These are phyloP conservation scores for Boloria euphrosyne DNA, from an alignment of 2,888 invertebrate species.

Conservation along the genomic window DNA sequence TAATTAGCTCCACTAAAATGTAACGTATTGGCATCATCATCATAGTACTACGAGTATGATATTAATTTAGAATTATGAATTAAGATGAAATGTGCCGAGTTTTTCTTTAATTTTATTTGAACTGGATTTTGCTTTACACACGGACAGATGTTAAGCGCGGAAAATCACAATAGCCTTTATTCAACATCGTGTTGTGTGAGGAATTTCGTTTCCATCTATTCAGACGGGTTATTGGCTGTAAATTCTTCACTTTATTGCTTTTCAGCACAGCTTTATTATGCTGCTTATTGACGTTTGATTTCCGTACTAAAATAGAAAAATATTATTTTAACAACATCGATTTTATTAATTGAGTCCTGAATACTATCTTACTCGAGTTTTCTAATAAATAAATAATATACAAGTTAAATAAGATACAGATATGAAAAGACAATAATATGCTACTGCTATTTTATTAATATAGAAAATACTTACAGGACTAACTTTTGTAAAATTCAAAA, in stretches of 20 bases:
- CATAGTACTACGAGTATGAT: too few species aligned
- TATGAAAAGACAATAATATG: too few species aligned
- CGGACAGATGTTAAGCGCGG: conserved; percentile 3
- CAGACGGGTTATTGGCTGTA: conserved; percentile 20
- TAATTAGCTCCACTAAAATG: too few species aligned
- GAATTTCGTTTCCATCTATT: conserved; percentile 20
- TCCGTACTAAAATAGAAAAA: conserved; percentile 17
- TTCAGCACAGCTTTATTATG: conserved; percentile 23
- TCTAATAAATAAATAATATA: too few species aligned
- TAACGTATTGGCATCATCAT: too few species aligned
- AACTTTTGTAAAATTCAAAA: too few species aligned
- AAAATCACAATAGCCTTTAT: conserved; percentile 14
- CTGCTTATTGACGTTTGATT: conserved; percentile 22
- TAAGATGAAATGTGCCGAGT: too few species aligned
- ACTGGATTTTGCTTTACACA: conserved; percentile 2
- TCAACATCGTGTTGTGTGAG: conserved; percentile 16
- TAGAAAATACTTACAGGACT: too few species aligned
- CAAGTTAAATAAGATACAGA: too few species aligned
- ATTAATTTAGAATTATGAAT: too few species aligned
- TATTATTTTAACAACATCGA: conserved; percentile 9
- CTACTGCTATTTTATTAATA: too few species aligned
- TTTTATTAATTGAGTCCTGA: conserved; percentile 9
- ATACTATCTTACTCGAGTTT: background rate
- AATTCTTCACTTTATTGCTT: conserved; percentile 25
- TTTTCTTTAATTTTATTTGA: background rate